Evolutionary conservation across 2,113 vertebrate species (phyloP), one percentile per base, ranked within the genome.

Genomic region (Heteronetta atricapilla): DNA sequence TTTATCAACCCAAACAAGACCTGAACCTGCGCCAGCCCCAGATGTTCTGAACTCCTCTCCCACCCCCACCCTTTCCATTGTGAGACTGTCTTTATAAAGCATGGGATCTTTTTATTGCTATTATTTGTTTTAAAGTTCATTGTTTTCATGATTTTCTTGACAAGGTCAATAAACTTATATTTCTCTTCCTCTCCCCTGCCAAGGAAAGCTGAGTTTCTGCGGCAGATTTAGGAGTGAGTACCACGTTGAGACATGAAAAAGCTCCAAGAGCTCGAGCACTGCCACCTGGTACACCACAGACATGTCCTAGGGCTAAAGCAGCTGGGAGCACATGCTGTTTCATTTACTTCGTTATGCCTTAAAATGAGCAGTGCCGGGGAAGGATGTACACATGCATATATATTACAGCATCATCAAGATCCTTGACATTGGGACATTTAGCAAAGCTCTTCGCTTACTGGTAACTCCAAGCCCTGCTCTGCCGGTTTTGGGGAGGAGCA

Each of bases 61-160:
- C 62, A 55, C 44, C 29, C 40, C 29, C 31, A 19, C 20, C 25
- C 34, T 73, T 38, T 60, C 34, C 66, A 66, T 46, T 83, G 33
- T 28, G 6, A 75, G 53, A 70, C 42, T 59, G 6, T 21, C 86
- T 86, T 92, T 84, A 69, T 42, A 82, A 90, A 62, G 36, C 58
- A 76, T 29, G 13, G 18, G 69, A 89, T 81, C 89, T 84, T 83
- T 55, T 58, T 46, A 31, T 72, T 48, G 20, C 44, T 81, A 48
- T 70, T 80, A 84, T 87, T 94, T 79, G n/a, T 69, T 74, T 77
- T 69, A 52, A 87, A 59, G 90, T 66, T 92, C 55, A 50, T 52
- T 84, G 59, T 92, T 86, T 94, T 84, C 58, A 76, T 84, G 4
- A 72, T 90, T 90, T 93, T 84, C 73, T 92, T 84, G 88, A 92